Percentiles rank a stretch among this genome's conserved stretches.
These are phyloP conservation scores for Dromius quadrimaculatus DNA, from an alignment of 2,888 invertebrate species.

Conservation along the genomic window DNA sequence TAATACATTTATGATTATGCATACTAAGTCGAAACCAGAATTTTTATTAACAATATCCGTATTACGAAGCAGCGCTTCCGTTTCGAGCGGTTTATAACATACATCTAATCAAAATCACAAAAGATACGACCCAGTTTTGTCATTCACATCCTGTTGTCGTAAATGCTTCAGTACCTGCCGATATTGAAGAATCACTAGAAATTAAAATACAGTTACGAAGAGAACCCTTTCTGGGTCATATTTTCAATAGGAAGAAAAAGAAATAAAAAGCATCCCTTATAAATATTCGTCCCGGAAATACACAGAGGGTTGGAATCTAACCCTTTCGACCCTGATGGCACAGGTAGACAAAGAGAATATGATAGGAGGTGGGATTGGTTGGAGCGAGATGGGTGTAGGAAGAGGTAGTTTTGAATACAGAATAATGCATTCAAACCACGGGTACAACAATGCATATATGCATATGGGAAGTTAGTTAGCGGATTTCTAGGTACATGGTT, in stretches of 20 bases:
- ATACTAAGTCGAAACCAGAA: conserved; percentile 15
- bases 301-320: conserved; percentile 27
- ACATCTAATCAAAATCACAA: conserved; percentile 45
- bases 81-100: conserved; percentile 13
- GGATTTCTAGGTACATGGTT: conserved; percentile 21
- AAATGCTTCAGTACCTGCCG: conserved; percentile 24
- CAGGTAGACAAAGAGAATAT: conserved; percentile 32
- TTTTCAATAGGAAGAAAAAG: conserved; percentile 22
- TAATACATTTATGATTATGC: conserved; percentile 11
- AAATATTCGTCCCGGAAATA: conserved; percentile 47
- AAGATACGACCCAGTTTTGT: conserved; percentile 45
- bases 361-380: background rate
- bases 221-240: conserved; percentile 2
- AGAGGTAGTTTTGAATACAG: conserved; percentile 41
- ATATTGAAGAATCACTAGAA: conserved; percentile 15
- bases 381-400: conserved; percentile 26
- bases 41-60: conserved; percentile 38
- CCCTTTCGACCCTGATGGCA: conserved; percentile 37
- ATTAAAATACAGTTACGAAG: conserved; percentile 45
- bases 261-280: conserved; percentile 42
- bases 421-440: conserved; percentile 39
- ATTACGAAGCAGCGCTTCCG: conserved; percentile 22
- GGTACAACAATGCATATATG: conserved; percentile 55
- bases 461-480: conserved; percentile 62
- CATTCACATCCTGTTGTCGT: conserved; percentile 9